Conservation (phyloP, 92 coral and sea anemone species). For the Desmophyllum pertusum region DNA sequence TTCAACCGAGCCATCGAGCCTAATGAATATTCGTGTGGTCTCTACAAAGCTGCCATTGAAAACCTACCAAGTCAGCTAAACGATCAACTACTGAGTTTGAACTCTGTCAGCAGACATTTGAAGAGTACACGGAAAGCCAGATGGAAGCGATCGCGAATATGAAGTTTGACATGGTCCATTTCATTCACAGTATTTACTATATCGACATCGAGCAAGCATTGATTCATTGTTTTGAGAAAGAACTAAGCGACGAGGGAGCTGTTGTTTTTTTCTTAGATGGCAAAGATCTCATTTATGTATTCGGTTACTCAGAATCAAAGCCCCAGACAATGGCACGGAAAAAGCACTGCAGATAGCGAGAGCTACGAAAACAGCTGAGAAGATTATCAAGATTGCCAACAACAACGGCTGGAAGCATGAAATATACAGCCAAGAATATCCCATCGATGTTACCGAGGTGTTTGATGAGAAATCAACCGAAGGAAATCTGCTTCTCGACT, state of each 20-base stretch:
- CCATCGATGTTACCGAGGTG: conserved; percentile 48
- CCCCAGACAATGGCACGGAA: not conserved
- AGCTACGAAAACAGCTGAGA: not conserved
- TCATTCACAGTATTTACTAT: not conserved
- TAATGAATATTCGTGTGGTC: not conserved
- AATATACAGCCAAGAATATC: conserved; percentile 20
- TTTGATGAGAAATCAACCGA: conserved; percentile 47
- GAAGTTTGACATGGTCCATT: conserved; percentile 48
- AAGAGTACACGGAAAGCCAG: conserved; percentile 24
- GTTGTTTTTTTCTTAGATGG: not conserved
- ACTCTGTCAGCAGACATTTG: conserved; percentile 30
- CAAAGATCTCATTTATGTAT: not conserved
- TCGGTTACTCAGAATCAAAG: not conserved
- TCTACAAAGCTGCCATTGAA: conserved; percentile 5
- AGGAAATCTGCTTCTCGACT: conserved; percentile 57
- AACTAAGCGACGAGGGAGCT: not conserved
- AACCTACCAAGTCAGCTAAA: not conserved
- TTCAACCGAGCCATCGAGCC: conserved; percentile 8
- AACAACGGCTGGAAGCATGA: conserved; percentile 44
- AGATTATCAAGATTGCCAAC: conserved; percentile 17
- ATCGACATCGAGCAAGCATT: conserved; percentile 25
- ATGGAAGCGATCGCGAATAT: too few species aligned
- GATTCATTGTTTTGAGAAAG: conserved; percentile 21
- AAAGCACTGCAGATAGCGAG: not conserved
- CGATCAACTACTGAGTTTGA: not conserved